Evolutionary conservation across 2,888 invertebrate species (phyloP), one percentile per base, ranked within the genome.

Genomic region (Caenorhabditis imperialis): DNA sequence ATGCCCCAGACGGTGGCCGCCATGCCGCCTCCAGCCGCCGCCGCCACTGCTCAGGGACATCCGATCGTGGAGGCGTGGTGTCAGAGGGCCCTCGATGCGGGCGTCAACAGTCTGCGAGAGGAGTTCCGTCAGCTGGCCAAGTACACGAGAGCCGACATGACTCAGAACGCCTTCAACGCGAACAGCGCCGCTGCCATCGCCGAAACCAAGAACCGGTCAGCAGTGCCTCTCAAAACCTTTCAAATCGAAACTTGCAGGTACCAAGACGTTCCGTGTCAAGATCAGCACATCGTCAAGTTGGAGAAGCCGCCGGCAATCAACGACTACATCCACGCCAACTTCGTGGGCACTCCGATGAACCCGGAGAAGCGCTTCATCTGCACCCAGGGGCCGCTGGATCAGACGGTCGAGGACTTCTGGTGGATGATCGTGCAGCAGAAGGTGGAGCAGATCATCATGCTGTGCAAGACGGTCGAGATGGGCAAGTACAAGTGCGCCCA

Each of bases 401-500:
- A 38, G 30, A 77, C 77, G 10, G 16, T 61, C 35, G 48, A 50
- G 16, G 77, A 77, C 18, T 77, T 77, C 42, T 77, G 77, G 75
- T 53, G 45, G 38, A 71, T 77, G 74, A 40, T 77, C 10, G 10
- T 65, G 12, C 71, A 77, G 67, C 61, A 77, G 40, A 67, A 71
- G 12, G 65, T 65, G 6, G 70, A 62, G 22, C 44, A 54, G 27
- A 71, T 77, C 23, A 44, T 77, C n/a, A 77, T 77, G 77, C 60
- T 84, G 25, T 85, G 84, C 72, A 81, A 78, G 42, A 48, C 69
- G 5, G 62, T 79, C 23, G 84, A 84, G 62, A 61, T 44, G 47
- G 77, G 78, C 93, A 73, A 77, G 53, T 58, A 42, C 58, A 98
- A 98, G 90, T 98, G 98, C 89, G 79, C 83, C 4, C 79, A 82